Evolutionary conservation across 2,888 invertebrate species (phyloP), one percentile per base, ranked within the genome.

Genomic region (Chrysina gloriosa): DNA sequence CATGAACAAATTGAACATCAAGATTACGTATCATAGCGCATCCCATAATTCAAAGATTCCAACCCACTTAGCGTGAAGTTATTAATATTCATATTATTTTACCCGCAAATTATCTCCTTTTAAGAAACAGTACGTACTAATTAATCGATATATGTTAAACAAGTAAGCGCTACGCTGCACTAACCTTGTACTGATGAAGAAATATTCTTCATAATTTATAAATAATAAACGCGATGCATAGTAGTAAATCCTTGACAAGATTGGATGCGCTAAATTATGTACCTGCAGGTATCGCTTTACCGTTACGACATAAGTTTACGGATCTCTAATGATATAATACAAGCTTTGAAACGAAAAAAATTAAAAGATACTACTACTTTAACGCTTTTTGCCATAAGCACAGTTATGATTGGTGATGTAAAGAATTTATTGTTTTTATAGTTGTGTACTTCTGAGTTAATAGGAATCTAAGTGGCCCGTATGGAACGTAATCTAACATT

Each of bases 201-300:
- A 29, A 52, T 6, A 16, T 19, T 29, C 50, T 27, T 52, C n/a
- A 29, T 29, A 52, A 52, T 52, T 52, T 52, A 52, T 11, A 27
- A 7, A 52, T 52, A 52, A 29, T 52, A 52, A 19, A 52, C 1
- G 5, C 7, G 7, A 39, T n/a, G 29, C n/a, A 1, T 48, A 7
- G 16, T n/a, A 39, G 16, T 29, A 19, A 29, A 52, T 52, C 29
- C 29, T 52, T 52, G 29, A 27, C 50, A 48, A 25, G 48, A 52
- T 52, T 52, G 31, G 50, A 52, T 29, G 29, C 29, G 50, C 29
- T 52, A 52, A 52, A 52, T 48, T 11, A 36, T 36, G 11, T 14
- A 25, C 48, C 9, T 23, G 25, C 23, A 48, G 7, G 25, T n/a
- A 48, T 48, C 6, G 48, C 27, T 48, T 23, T 14, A 25, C 48